These are phyloP conservation scores for Eristalis intricaria DNA, from an alignment of 2,888 invertebrate genomes.

Conservation along the genomic window DNA sequence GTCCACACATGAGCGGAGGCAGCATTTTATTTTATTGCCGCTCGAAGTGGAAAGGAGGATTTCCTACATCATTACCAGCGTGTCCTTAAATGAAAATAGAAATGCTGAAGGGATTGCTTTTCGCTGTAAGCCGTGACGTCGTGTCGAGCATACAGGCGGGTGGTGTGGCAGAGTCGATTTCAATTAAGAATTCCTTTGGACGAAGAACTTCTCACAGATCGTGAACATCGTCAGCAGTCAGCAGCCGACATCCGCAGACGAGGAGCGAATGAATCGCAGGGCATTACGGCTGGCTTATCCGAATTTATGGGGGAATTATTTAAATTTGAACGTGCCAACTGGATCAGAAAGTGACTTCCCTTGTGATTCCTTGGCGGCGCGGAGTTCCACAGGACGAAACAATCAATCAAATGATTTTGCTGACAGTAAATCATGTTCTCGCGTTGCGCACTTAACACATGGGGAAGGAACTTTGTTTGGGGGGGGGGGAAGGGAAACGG, in stretches of 20 bases:
- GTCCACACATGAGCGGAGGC: background rate
- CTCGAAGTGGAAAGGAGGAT: background rate
- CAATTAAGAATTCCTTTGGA: slow-evolving; percentile 43
- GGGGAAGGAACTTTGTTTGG: too few species aligned
- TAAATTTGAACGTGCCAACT: slow-evolving; percentile 52
- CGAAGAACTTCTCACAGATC: background rate
- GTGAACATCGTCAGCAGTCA: background rate
- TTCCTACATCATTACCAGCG: background rate
- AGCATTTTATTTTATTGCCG: background rate
- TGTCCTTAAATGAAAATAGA: slow-evolving; percentile 32
- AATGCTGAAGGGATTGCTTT: slow-evolving; percentile 56
- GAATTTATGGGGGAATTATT: slow-evolving; percentile 59
- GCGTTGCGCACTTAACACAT: too few species aligned
- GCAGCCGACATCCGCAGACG: too few species aligned
- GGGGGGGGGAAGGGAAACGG: too few species aligned
- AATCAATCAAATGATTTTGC: background rate
- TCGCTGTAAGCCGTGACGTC: slow-evolving; percentile 30
- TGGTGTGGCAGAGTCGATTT: slow-evolving; percentile 47
- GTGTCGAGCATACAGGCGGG: background rate
- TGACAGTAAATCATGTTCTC: background rate
- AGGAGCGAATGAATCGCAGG: background rate
- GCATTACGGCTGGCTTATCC: slow-evolving; percentile 27
- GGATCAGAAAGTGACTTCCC: slow-evolving; percentile 14
- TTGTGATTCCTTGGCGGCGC: background rate
- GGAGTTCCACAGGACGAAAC: background rate